A percentile compares a stretch with the other conserved stretches of the same genome.
Evolutionary conservation across 2,888 invertebrate genomes (phyloP).

Genomic region (Cephus pygmeus): DNA sequence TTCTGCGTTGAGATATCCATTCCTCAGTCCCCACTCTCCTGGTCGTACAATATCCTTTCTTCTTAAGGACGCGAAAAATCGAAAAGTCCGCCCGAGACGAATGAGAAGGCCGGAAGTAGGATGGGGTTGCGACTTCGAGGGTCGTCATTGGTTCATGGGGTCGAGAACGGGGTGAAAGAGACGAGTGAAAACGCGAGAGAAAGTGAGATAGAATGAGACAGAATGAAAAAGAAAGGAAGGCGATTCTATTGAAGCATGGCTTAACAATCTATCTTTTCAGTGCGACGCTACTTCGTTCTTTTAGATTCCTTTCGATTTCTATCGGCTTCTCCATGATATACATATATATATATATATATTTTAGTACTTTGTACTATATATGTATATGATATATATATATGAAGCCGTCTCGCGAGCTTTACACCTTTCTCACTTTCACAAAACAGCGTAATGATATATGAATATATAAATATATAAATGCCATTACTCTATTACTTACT

Average conservation of each 20-base stretch:
- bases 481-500: too few relatives aligned
- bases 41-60: conserved; percentile 58
- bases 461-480: too few relatives aligned
- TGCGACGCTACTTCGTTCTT: conserved; percentile 40
- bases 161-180: conserved; percentile 23
- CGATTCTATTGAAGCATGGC: conserved; percentile 51
- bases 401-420: too few relatives aligned
- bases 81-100: conserved; percentile 46
- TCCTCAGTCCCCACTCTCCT: not conserved
- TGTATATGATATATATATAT: too few relatives aligned
- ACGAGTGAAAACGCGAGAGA: conserved; percentile 40
- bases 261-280: conserved; percentile 58
- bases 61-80: conserved; percentile 54
- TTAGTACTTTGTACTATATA: too few relatives aligned
- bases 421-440: too few relatives aligned
- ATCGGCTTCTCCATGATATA: too few relatives aligned
- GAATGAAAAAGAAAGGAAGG: conserved; percentile 48
- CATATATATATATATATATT: too few relatives aligned
- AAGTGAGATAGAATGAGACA: conserved; percentile 31
- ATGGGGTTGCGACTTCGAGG: too few relatives aligned
- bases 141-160: too few relatives aligned
- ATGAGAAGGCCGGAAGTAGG: conserved; percentile 14
- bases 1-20: conserved; percentile 32
- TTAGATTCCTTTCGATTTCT: too few relatives aligned
- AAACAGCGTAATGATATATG: too few relatives aligned